Conservation (phyloP, 1,140 invertebrate species). For the Neodiprion lecontei region DNA sequence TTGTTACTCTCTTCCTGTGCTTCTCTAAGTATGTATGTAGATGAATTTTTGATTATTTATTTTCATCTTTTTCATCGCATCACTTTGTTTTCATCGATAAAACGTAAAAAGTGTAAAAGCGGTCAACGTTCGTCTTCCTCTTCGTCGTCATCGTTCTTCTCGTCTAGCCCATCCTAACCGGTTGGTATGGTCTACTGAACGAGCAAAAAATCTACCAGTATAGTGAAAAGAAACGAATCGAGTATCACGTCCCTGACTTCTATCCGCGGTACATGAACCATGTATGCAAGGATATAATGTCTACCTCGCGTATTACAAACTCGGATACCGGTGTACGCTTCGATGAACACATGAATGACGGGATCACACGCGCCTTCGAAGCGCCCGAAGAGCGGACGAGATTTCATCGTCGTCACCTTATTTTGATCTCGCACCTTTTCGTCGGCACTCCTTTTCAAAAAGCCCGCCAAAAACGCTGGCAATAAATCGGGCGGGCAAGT, state of each 20-base stretch:
- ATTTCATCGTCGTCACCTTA: background rate
- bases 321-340: too few species aligned
- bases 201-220: background rate
- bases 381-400: background rate
- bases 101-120: background rate
- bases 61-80: background rate
- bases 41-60: too few species aligned
- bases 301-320: too few species aligned
- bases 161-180: conserved; percentile 2
- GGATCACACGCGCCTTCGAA: background rate
- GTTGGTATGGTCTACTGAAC: background rate
- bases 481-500: conserved; percentile 10
- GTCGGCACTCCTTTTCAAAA: conserved; percentile 11
- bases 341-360: too few species aligned
- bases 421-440: background rate
- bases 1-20: too few species aligned
- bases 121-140: background rate
- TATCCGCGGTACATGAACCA: too few species aligned
- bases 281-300: too few species aligned
- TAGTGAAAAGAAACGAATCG: conserved; percentile 3
- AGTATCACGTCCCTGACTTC: background rate
- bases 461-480: conserved; percentile 32
- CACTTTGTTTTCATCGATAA: background rate
- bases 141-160: background rate
- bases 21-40: too few species aligned